A percentile compares a stretch with the other conserved stretches of the same genome.
Evolutionary conservation across 1,140 invertebrate species (phyloP).

Genomic region (Zaprionus ornatus): DNA sequence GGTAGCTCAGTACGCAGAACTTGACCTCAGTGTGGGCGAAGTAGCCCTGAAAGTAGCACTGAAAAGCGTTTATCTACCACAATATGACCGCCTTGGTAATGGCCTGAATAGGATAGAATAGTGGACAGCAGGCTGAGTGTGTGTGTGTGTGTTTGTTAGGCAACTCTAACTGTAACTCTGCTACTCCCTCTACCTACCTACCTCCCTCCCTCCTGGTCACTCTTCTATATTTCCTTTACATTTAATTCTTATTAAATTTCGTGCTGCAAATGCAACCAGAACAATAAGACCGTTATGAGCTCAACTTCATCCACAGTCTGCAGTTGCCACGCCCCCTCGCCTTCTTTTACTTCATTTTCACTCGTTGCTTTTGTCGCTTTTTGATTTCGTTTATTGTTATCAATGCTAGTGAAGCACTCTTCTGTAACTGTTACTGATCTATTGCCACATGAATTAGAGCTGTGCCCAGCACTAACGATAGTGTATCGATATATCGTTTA

Average conservation of each 20-base stretch:
- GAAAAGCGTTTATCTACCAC: constrained; percentile 74
- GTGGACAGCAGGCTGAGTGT: neutral
- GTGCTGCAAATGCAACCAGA: constrained; percentile 15
- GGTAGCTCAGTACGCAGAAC: neutral
- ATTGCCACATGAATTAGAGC: neutral
- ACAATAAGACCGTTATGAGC: neutral
- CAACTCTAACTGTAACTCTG: neutral
- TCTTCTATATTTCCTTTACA: constrained; percentile 18
- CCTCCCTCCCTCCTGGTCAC: fast-evolving
- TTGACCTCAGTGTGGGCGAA: neutral
- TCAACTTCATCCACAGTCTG: neutral
- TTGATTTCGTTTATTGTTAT: constrained; percentile 4
- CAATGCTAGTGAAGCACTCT: neutral
- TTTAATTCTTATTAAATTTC: constrained; percentile 18
- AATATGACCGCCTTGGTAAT: constrained; percentile 71
- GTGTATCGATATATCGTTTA: too few relatives aligned
- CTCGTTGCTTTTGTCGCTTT: constrained; percentile 10
- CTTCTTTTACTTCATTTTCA: constrained; percentile 10
- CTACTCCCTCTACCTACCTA: neutral
- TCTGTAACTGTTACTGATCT: neutral
- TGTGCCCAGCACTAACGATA: too few relatives aligned
- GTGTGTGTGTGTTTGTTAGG: neutral
- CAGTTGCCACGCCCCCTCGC: neutral
- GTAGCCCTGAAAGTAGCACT: too few relatives aligned
- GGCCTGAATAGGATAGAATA: constrained; percentile 53